Evolutionary conservation across 64 coral and sea anemone genomes (phyloP), one percentile per base, ranked within the genome.

Genomic region (Actinia tenebrosa): DNA sequence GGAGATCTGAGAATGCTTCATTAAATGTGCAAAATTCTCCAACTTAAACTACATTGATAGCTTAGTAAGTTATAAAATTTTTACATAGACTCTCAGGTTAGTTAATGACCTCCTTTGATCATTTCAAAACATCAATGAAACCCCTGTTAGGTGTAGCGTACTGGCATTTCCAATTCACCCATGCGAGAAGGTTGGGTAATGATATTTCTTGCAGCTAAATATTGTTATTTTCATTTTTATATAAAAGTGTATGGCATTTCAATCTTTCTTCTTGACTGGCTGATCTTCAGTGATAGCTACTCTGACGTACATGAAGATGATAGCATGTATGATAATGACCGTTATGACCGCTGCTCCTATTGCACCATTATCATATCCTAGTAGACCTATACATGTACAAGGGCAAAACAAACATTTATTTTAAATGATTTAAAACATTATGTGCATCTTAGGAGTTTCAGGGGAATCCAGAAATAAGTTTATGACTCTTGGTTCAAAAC

Each of bases 251-350:
- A 50, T 18, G 19, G 46, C 42, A 81, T 61, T 17, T 85, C 46
- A 58, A 27, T 85, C 60, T 64, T 85, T 56, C 53, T 85, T 85
- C 56, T 85, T 64, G 27, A 61, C 61, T 68, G 85, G 84, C 43
- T 89, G 75, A 46, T 96, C 94, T 71, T 96, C 94, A 18, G 79
- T 89, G 79, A 96, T 87, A 53, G 94, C 94, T 82, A 89, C 85
- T 86, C 87, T 88, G 20, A 95, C 89, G 61, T 95, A 95, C 26
- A 95, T 86, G 14, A 71, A 89, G 75, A 95, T 87, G 54, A 95
- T 95, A 19, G 89, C 68, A 83, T 95, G 94, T 64, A 92, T 61
- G 42, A 95, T 83, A 23, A 92, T 82, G 0, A 95, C 94, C 13
- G 91, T 92, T 77, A 91, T 63, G 19, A 83, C 80, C 27, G 84